A percentile compares a stretch with the other conserved stretches of the same genome.
Conservation (phyloP, 64 coral and sea anemone species). For the Stichodactyla mertensii region DNA sequence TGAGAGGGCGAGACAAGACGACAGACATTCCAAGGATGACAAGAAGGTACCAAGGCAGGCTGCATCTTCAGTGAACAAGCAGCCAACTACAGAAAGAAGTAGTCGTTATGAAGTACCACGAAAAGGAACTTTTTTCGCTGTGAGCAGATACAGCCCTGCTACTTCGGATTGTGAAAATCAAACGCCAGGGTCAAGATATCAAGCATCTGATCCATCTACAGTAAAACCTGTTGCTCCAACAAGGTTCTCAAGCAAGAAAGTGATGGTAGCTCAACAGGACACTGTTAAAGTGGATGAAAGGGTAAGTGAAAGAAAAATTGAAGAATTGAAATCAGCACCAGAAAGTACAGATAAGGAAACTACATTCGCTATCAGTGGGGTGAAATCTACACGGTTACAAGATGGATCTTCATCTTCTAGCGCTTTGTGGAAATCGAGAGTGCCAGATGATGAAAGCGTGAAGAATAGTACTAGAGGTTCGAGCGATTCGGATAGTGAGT, state of each 20-base stretch:
- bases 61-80: neutral
- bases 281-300: neutral
- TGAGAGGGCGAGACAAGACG: neutral
- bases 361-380: neutral
- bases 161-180: neutral
- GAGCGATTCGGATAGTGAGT: neutral
- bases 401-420: neutral
- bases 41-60: neutral
- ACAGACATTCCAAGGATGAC: neutral
- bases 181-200: neutral
- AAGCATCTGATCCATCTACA: neutral
- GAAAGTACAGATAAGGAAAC: neutral
- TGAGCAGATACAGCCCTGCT: conserved; percentile 6
- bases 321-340: neutral
- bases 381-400: neutral
- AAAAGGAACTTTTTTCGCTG: conserved; percentile 1
- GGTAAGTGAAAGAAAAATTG: neutral
- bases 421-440: neutral
- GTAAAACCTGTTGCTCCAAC: neutral
- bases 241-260: neutral
- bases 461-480: neutral
- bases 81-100: neutral
- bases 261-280: neutral
- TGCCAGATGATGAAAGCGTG: neutral
- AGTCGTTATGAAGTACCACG: neutral